Percentiles rank a stretch among this genome's conserved stretches.
Evolutionary conservation across 2,797 vertebrate species (phyloP).

Genomic region (Rhinichthys osculus): DNA sequence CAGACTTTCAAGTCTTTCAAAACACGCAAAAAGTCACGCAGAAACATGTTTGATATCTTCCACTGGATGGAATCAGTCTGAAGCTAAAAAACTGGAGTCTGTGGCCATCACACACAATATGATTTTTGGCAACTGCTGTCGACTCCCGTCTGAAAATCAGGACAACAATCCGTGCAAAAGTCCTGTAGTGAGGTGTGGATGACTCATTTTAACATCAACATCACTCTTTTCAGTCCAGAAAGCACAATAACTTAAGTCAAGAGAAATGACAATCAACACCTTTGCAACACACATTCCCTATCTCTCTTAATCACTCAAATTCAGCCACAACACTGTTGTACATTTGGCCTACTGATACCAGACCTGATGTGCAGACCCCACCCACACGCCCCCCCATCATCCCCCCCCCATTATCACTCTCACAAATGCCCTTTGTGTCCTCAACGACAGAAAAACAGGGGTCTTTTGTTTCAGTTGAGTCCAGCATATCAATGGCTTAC

Average conservation of each 20-base stretch:
- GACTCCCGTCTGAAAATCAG: background rate
- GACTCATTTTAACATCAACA: background rate
- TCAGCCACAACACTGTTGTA: background rate
- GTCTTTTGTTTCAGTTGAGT: conserved; percentile 31
- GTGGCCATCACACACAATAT: background rate
- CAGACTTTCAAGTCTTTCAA: background rate
- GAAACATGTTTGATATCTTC: background rate
- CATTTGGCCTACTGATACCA: conserved; percentile 28
- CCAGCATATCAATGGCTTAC: conserved; percentile 50
- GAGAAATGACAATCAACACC: conserved; percentile 15
- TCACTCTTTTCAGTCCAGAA: conserved; percentile 16
- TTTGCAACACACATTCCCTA: background rate
- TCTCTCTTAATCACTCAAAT: conserved; percentile 13
- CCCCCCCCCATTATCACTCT: background rate
- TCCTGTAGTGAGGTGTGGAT: background rate
- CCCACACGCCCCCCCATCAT: conserved; percentile 7
- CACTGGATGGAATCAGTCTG: background rate
- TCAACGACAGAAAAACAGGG: conserved; percentile 26
- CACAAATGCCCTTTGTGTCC: conserved; percentile 42
- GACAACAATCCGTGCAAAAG: background rate
- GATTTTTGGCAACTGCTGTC: background rate
- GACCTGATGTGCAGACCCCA: conserved; percentile 9
- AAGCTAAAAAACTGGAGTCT: background rate
- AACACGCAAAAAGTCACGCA: background rate
- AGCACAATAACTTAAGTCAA: background rate